Evolutionary conservation across 1,140 invertebrate species (phyloP).

Genomic region (Drosophila pseudoobscura): DNA sequence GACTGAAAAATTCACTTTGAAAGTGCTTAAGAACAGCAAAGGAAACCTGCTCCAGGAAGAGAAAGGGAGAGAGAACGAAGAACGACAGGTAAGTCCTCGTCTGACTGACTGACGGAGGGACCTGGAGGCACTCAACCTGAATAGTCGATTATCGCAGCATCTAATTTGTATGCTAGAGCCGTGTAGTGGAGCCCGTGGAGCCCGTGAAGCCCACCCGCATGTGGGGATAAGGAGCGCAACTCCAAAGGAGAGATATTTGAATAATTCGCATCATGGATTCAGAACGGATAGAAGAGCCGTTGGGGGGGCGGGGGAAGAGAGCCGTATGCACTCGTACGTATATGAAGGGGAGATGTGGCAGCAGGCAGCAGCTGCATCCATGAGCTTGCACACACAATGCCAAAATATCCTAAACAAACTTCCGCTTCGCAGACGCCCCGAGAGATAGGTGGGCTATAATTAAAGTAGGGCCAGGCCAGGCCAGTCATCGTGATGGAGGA

Average conservation of each 20-base stretch:
- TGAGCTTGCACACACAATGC: conserved; percentile 58
- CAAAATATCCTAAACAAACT: conserved; percentile 79
- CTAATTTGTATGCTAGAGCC: conserved; percentile 52
- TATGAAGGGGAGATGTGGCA: conserved; percentile 20
- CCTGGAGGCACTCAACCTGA: conserved; percentile 39
- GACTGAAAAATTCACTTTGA: conserved; percentile 37
- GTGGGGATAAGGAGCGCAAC: not conserved
- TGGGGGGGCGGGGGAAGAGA: not conserved
- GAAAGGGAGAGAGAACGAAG: not conserved
- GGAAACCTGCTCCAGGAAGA: conserved; percentile 18
- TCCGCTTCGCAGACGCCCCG: conserved; percentile 57
- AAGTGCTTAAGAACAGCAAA: not conserved
- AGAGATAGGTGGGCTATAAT: conserved; percentile 64
- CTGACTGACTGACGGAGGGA: conserved; percentile 5
- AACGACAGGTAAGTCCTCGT: not conserved
- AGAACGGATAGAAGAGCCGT: conserved; percentile 12
- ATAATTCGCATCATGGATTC: conserved; percentile 63
- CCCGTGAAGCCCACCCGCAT: conserved; percentile 23
- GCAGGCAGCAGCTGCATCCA: conserved; percentile 36
- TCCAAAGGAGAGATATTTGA: conserved; percentile 55
- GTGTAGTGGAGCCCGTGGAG: conserved; percentile 6
- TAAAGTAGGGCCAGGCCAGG: conserved; percentile 27
- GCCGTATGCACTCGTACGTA: conserved; percentile 5
- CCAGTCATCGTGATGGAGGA: not conserved
- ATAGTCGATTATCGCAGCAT: conserved; percentile 62